These are phyloP conservation scores for Halictus ligatus DNA, from an alignment of 2,888 invertebrate species.

Conservation along the genomic window DNA sequence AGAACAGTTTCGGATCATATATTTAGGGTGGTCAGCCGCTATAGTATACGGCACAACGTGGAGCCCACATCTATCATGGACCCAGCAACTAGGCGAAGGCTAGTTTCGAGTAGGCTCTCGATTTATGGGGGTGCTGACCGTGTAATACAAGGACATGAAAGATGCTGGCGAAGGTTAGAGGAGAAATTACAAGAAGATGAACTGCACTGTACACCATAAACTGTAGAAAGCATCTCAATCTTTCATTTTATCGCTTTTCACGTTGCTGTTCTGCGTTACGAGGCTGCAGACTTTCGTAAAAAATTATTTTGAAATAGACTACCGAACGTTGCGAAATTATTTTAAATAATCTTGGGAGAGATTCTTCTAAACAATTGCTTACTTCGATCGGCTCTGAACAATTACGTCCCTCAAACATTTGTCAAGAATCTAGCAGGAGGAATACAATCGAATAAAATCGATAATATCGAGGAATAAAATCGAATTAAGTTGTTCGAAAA, in stretches of 20 bases:
- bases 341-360: too few relatives aligned
- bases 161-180: background rate
- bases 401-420: too few relatives aligned
- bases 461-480: too few relatives aligned
- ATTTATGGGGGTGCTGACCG: constrained; percentile 43
- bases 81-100: constrained; percentile 13
- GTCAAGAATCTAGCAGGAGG: too few relatives aligned
- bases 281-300: too few relatives aligned
- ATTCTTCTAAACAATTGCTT: too few relatives aligned
- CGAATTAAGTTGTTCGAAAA: too few relatives aligned
- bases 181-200: background rate
- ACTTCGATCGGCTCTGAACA: too few relatives aligned
- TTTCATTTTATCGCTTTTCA: background rate
- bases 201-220: background rate
- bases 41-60: background rate
- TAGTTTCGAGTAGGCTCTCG: constrained; percentile 39
- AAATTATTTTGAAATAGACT: too few relatives aligned
- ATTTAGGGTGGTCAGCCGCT: constrained; percentile 16
- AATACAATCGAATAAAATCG: too few relatives aligned
- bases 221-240: background rate
- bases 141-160: constrained; percentile 1
- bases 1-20: constrained; percentile 19
- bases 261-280: background rate
- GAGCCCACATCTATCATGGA: constrained; percentile 43
- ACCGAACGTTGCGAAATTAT: too few relatives aligned